These are phyloP conservation scores for Andrena haemorrhoa DNA, from an alignment of 2,888 invertebrate genomes.

Conservation along the genomic window DNA sequence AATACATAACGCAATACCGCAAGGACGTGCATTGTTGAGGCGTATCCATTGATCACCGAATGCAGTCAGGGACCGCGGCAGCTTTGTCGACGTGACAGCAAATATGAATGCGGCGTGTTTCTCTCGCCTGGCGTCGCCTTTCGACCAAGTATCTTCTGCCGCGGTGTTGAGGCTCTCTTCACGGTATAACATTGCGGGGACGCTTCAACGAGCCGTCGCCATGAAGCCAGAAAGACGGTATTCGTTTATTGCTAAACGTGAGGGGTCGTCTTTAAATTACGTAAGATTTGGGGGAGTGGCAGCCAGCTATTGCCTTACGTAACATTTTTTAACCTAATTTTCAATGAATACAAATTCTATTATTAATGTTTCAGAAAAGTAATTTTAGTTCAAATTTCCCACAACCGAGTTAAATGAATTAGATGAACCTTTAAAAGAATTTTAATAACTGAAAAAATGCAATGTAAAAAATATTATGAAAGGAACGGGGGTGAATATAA, in stretches of 20 bases:
- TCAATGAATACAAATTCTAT: no score
- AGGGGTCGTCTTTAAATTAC: no score
- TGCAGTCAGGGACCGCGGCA: constrained; percentile 54
- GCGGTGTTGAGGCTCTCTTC: background rate
- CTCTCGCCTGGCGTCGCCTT: constrained; percentile 22
- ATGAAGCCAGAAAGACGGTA: background rate
- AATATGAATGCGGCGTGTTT: constrained; percentile 20
- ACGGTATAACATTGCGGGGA: background rate
- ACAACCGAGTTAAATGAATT: no score
- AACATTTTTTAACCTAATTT: no score
- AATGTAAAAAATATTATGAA: no score
- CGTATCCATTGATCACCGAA: constrained; percentile 70
- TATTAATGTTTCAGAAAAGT: no score
- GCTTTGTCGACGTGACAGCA: constrained; percentile 29
- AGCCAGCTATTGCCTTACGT: no score
- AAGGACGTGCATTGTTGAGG: constrained; percentile 71
- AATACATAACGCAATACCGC: constrained; percentile 65
- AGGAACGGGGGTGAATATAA: no score
- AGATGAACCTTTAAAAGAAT: no score
- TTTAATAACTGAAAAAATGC: no score
- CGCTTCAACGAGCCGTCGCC: background rate
- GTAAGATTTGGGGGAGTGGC: no score
- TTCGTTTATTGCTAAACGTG: background rate
- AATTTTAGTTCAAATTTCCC: no score
- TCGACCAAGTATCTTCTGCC: constrained; percentile 8